Base-by-base conservation (phyloP, 2,797 vertebrate species). In the Thunnus albacares region DNA sequence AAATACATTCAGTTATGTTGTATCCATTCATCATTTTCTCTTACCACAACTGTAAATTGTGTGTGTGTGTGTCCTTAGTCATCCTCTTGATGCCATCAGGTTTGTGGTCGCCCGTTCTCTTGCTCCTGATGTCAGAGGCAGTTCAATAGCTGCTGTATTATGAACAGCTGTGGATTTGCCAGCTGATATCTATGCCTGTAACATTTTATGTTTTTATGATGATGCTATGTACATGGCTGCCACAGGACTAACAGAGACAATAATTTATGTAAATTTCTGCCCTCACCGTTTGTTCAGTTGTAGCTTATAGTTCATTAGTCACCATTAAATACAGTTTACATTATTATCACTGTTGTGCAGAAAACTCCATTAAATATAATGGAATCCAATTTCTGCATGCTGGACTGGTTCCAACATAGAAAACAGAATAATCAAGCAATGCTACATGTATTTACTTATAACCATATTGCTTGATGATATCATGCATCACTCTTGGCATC, bases 291-390 rank as follows among this genome's bases (percentile, higher is more conserved):
- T 86, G 76, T 67, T 87, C 41, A 64, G 49, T 80, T 58, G 53
- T 60, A 65, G 73, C 75, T 76, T 69, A 61, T 72, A 78, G 82
- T 82, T 83, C 86, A 88, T 83, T 87, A 82, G 57, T 85, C 73
- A 78, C 63, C 66, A 76, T 87, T 87, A 87, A 87, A 75, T 64
- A 56, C 81, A 78, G 69, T 80, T 83, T 64, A 69, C 26, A 41
- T 79, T 75, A 72, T 71, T 82, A 75, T 85, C 80, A 84, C 64
- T 35, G 66, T 72, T 73, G 41, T 38, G 47, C 74, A 80, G 79
- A 79, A 87, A 82, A 66, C 52, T 41, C 62, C 51, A 75, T 84
- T 78, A 77, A 77, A 66, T 59, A 58, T 71, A 83, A 83, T 75
- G 45, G 53, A 67, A 61, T 71, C 69, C 70, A 53, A 57, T 87